Conservation (phyloP, 2,113 vertebrate genomes). For the Hydropotes inermis region DNA sequence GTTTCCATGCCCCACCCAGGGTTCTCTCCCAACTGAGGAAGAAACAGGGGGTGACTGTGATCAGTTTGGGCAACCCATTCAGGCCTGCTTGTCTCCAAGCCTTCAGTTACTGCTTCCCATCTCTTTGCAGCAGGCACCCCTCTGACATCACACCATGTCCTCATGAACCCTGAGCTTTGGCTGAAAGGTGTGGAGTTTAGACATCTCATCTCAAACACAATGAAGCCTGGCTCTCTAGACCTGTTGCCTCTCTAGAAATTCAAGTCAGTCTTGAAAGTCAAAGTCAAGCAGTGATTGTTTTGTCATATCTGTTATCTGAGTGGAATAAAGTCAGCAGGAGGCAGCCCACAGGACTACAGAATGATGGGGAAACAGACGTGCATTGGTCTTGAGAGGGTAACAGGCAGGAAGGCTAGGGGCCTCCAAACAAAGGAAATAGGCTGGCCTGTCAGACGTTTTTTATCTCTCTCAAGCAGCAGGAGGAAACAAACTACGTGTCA, state of each 20-base stretch:
- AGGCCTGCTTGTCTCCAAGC: not conserved
- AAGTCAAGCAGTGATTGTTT: not conserved
- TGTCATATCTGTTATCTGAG: not conserved
- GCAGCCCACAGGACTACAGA: not conserved
- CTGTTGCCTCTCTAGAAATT: not conserved
- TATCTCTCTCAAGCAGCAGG: not conserved
- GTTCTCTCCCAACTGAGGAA: not conserved
- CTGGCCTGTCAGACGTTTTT: not conserved
- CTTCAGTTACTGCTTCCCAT: not conserved
- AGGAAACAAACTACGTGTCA: not conserved
- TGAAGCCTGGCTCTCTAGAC: not conserved
- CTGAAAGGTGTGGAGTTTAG: not conserved
- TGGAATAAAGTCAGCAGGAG: not conserved
- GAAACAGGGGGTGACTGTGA: not conserved
- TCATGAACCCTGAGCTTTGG: not conserved
- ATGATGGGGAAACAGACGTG: not conserved
- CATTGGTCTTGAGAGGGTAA: not conserved
- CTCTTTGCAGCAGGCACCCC: not conserved
- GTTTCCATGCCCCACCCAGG: not conserved
- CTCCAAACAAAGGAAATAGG: not conserved
- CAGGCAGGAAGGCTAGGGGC: not conserved
- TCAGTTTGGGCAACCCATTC: not conserved
- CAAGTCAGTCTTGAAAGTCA: not conserved
- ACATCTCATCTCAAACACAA: no score
- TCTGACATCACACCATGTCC: not conserved